phyloP scores from a whole-genome alignment of 35 echinoderm and acorn worm species.

The Eucidaris tribuloides region DNA sequence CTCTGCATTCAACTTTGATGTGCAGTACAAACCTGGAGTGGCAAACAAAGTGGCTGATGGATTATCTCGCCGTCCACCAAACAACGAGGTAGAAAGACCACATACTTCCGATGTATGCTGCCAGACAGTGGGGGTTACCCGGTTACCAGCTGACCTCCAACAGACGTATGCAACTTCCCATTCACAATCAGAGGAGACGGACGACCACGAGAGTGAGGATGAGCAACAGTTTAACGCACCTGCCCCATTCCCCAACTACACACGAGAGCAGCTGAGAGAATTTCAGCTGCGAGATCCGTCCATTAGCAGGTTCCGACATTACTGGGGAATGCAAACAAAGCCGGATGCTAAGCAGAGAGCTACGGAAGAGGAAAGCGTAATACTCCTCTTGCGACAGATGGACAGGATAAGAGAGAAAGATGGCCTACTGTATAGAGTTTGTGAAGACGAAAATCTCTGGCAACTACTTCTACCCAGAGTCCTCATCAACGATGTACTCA shows the following conservation, averaged over 20 bases:
- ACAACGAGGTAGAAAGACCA: not conserved
- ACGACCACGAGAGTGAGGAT: too few species aligned
- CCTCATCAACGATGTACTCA: not conserved
- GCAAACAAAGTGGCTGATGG: not conserved
- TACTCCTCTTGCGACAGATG: not conserved
- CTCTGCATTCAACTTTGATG: slow-evolving; percentile 47
- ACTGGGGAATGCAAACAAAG: not conserved
- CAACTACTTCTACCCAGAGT: not conserved
- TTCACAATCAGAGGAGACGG: not conserved
- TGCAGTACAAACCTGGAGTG: not conserved
- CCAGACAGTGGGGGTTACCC: not conserved
- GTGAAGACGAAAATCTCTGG: not conserved
- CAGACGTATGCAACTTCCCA: not conserved
- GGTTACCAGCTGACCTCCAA: not conserved
- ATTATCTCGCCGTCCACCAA: not conserved
- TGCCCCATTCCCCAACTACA: not conserved
- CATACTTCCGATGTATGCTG: not conserved
- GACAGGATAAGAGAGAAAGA: not conserved
- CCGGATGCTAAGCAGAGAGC: not conserved
- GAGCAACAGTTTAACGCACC: not conserved
- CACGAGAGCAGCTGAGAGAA: not conserved
- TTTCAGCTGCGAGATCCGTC: too few species aligned
- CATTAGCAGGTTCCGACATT: too few species aligned
- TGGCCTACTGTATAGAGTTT: not conserved
- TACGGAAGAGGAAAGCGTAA: not conserved